These are phyloP conservation scores for Cosmia pyralina DNA, from an alignment of 2,888 invertebrate genomes.

Conservation along the genomic window DNA sequence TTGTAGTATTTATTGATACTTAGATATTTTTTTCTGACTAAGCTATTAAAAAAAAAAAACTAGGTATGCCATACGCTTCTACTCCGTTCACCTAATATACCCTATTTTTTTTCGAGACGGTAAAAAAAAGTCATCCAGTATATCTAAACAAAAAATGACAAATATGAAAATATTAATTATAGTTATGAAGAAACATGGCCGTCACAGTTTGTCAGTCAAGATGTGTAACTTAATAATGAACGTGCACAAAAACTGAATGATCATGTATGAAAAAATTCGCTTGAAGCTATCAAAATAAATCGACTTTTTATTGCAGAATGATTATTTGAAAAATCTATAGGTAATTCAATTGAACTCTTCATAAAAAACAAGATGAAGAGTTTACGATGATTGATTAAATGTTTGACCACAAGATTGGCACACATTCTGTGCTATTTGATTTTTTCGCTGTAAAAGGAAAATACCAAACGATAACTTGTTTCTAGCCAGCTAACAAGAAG, in stretches of 20 bases:
- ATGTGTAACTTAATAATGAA: constrained; percentile 71
- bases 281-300: constrained; percentile 66
- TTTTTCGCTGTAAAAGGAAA: constrained; percentile 34
- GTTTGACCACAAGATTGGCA: constrained; percentile 50
- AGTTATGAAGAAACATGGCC: constrained; percentile 64
- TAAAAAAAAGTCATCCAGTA: too few relatives aligned
- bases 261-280: constrained; percentile 53
- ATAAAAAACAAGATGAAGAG: constrained; percentile 34
- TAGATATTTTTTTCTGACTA: too few relatives aligned
- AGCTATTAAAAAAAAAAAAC: too few relatives aligned
- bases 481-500: neutral
- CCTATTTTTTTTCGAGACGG: too few relatives aligned
- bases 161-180: constrained; percentile 67
- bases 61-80: too few relatives aligned
- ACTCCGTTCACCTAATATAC: too few relatives aligned
- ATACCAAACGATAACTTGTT: constrained; percentile 20
- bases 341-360: constrained; percentile 40
- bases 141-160: constrained; percentile 65
- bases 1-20: too few relatives aligned
- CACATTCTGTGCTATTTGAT: constrained; percentile 21
- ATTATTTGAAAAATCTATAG: constrained; percentile 48
- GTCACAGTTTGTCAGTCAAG: constrained; percentile 69
- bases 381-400: constrained; percentile 49
- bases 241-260: constrained; percentile 59
- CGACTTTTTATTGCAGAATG: constrained; percentile 53